Conservation (phyloP, 2,888 invertebrate genomes). For the Heteromurus nitidus region DNA sequence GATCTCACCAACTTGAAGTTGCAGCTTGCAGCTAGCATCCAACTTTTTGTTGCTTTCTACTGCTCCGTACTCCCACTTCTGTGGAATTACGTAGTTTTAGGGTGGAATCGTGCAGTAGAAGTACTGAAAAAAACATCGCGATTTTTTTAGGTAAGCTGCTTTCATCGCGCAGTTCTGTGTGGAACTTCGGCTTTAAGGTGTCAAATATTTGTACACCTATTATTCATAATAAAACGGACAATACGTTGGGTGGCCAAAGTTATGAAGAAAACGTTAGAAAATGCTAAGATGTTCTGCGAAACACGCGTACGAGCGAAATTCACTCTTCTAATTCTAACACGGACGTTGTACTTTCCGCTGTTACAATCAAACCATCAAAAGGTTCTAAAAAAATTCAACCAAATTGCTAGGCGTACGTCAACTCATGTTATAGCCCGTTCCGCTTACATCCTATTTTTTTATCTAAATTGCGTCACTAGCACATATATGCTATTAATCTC, state of each 20-base stretch:
- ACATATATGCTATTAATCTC: constrained; percentile 23
- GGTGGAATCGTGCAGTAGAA: too few species aligned
- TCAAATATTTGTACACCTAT: constrained; percentile 31
- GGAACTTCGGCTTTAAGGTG: too few species aligned
- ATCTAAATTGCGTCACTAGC: constrained; percentile 13
- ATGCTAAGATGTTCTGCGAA: neutral
- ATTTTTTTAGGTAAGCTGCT: too few species aligned
- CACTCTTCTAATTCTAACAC: too few species aligned
- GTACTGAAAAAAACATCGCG: too few species aligned
- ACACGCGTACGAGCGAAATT: too few species aligned
- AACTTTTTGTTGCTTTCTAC: too few species aligned
- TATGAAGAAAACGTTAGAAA: neutral
- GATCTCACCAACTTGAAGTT: too few species aligned
- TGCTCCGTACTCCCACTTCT: too few species aligned
- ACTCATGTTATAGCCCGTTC: neutral
- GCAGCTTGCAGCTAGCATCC: too few species aligned
- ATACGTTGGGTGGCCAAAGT: constrained; percentile 31
- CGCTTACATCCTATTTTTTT: constrained; percentile 15
- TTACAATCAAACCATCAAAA: constrained; percentile 23
- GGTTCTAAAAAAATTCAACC: neutral
- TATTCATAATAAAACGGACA: constrained; percentile 35
- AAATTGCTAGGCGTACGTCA: neutral
- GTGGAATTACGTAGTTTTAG: too few species aligned
- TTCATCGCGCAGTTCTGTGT: too few species aligned
- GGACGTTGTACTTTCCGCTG: constrained; percentile 47